Evolutionary conservation across 2,888 invertebrate genomes (phyloP).

Genomic region (Kuschelorhynchus macadamiae): DNA sequence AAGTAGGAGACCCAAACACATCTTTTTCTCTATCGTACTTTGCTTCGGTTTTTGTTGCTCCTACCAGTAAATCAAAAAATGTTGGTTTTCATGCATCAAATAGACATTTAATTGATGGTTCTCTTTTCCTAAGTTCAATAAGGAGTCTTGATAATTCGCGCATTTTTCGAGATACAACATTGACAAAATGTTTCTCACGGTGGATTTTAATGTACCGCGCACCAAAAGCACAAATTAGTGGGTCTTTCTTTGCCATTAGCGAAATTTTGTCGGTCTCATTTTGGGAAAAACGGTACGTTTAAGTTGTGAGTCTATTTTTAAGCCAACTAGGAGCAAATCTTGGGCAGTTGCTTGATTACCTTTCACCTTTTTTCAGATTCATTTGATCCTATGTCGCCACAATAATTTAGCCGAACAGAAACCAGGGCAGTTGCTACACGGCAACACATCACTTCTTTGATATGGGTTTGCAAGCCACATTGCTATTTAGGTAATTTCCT

Average conservation of each 20-base stretch:
- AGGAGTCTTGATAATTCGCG: slow-evolving; percentile 27
- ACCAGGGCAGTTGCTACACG: slow-evolving; percentile 53
- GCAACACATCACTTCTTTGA: slow-evolving; percentile 31
- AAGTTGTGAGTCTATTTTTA: slow-evolving; percentile 12
- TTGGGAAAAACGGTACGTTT: slow-evolving; percentile 32
- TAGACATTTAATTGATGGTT: slow-evolving; percentile 15
- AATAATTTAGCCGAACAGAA: slow-evolving; percentile 52
- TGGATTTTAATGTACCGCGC: slow-evolving; percentile 30
- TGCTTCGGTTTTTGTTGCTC: slow-evolving; percentile 35
- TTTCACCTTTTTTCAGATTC: slow-evolving; percentile 9
- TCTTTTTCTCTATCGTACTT: slow-evolving; percentile 47
- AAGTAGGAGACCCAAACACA: slow-evolving; percentile 42
- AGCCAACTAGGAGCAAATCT: slow-evolving; percentile 1
- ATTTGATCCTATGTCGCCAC: slow-evolving; percentile 53
- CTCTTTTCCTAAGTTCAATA: slow-evolving; percentile 18
- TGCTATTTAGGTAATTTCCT: slow-evolving; percentile 49
- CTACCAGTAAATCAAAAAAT: slow-evolving; percentile 15
- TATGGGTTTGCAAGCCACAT: slow-evolving; percentile 39
- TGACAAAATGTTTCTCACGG: neutral
- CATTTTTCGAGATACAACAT: slow-evolving; percentile 30
- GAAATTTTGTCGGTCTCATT: slow-evolving; percentile 43
- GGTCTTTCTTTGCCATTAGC: slow-evolving; percentile 28
- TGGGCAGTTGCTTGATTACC: slow-evolving; percentile 12
- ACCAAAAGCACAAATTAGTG: slow-evolving; percentile 47
- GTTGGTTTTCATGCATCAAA: slow-evolving; percentile 8